Percentiles rank a stretch among this genome's conserved stretches.
phyloP scores from a whole-genome alignment of 64 coral and sea anemone genomes.

The Hydrozoanthus tunicans region DNA sequence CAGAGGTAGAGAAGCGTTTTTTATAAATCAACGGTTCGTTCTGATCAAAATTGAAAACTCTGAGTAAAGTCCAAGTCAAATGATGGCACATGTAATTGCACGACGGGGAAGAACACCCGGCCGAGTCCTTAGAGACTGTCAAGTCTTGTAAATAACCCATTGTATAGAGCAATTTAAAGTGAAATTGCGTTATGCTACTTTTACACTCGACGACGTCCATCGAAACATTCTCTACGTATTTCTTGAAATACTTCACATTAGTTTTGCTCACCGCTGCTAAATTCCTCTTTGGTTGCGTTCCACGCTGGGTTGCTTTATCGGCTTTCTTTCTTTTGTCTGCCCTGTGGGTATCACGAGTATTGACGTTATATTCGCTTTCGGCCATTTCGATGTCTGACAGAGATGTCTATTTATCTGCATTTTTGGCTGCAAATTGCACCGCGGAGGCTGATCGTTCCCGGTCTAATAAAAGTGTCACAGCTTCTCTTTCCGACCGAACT shows the following conservation, averaged over 20 bases:
- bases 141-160: conserved; percentile 57
- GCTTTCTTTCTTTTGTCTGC: conserved; percentile 29
- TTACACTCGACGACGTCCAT: conserved; percentile 55
- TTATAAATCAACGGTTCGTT: conserved; percentile 56
- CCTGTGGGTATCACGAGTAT: background rate
- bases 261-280: background rate
- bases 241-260: conserved; percentile 46
- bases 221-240: conserved; percentile 31
- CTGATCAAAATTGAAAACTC: conserved; percentile 42
- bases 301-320: background rate
- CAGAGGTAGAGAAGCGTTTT: conserved; percentile 10
- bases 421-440: background rate
- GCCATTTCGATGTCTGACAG: background rate
- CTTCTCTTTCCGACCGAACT: background rate
- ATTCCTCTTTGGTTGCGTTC: no score
- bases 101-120: background rate
- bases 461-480: no score
- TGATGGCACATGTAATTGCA: conserved; percentile 52
- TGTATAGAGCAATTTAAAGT: conserved; percentile 57
- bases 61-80: conserved; percentile 56
- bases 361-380: background rate
- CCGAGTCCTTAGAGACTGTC: conserved; percentile 31
- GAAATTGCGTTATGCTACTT: conserved; percentile 4
- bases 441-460: background rate
- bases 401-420: background rate